A percentile compares a stretch with the other conserved stretches of the same genome.
Conservation (phyloP, 2,797 vertebrate genomes). For the Melanotaenia maccullochi region DNA sequence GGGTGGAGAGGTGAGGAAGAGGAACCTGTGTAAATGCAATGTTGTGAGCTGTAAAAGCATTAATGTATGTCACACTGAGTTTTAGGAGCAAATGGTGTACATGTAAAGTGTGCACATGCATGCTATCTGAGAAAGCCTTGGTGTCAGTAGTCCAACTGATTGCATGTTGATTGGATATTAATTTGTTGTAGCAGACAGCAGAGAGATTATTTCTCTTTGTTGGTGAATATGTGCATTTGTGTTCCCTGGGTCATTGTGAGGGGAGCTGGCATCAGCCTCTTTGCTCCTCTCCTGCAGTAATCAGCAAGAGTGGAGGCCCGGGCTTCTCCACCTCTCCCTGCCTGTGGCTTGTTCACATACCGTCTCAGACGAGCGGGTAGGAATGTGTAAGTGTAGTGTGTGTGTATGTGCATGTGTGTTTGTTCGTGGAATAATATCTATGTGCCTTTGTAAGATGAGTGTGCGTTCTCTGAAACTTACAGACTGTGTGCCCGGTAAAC, state of each 20-base stretch:
- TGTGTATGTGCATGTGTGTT: conserved; percentile 34
- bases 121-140: conserved; percentile 6
- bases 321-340: conserved; percentile 79
- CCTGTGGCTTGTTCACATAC: conserved; percentile 85
- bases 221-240: conserved; percentile 17
- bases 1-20: conserved; percentile 49
- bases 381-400: conserved; percentile 61
- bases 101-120: conserved; percentile 10
- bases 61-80: conserved; percentile 35
- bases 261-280: conserved; percentile 67
- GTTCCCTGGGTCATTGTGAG: conserved; percentile 45
- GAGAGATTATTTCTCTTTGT: conserved; percentile 36
- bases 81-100: conserved; percentile 2
- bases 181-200: conserved; percentile 32
- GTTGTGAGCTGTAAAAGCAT: conserved; percentile 42
- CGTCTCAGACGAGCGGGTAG: conserved; percentile 75
- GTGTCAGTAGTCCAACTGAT: conserved; percentile 20
- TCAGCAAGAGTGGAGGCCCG: conserved; percentile 78
- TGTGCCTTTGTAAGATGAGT: conserved; percentile 46
- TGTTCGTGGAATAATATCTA: conserved; percentile 30
- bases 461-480: conserved; percentile 42
- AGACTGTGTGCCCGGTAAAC: conserved; percentile 43
- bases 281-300: conserved; percentile 79
- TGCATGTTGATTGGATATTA: conserved; percentile 24
- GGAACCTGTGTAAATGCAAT: conserved; percentile 52